Percentiles rank a stretch among this genome's conserved stretches.
These are phyloP conservation scores for Pachydiplax longipennis DNA, from an alignment of 2,888 invertebrate species.

Conservation along the genomic window DNA sequence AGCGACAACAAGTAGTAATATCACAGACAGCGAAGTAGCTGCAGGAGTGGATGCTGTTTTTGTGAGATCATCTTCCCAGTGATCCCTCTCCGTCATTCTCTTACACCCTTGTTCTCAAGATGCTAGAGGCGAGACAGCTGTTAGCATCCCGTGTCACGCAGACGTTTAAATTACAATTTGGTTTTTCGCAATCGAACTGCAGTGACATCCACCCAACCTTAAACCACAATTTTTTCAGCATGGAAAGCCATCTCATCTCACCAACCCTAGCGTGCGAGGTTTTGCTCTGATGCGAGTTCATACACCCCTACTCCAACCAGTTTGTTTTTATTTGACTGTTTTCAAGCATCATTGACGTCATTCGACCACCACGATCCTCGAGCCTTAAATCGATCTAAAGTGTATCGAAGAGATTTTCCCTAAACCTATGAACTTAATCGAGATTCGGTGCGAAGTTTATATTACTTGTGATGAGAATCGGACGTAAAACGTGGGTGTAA, in stretches of 20 bases:
- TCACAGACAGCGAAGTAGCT: constrained; percentile 2
- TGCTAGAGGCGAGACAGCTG: neutral
- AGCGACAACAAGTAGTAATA: constrained; percentile 4
- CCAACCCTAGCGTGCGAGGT: neutral
- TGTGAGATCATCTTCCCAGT: constrained; percentile 17
- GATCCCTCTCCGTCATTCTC: constrained; percentile 8
- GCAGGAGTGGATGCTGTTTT: constrained; percentile 5
- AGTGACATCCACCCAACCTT: neutral
- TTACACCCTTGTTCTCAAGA: neutral
- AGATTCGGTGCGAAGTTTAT: too few species aligned
- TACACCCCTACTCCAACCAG: neutral
- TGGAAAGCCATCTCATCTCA: neutral
- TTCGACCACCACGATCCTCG: neutral
- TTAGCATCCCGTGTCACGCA: neutral
- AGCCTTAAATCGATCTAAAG: neutral
- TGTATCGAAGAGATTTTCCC: neutral
- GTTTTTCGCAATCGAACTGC: neutral
- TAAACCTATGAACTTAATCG: neutral
- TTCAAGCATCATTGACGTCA: constrained; percentile 25
- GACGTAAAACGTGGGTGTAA: too few species aligned
- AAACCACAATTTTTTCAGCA: neutral
- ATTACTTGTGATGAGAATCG: too few species aligned
- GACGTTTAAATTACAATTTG: neutral
- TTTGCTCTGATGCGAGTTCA: neutral
- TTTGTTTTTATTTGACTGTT: constrained; percentile 12